Evolutionary conservation across 92 coral and sea anemone species (phyloP).

Genomic region (Actinostola sp.): DNA sequence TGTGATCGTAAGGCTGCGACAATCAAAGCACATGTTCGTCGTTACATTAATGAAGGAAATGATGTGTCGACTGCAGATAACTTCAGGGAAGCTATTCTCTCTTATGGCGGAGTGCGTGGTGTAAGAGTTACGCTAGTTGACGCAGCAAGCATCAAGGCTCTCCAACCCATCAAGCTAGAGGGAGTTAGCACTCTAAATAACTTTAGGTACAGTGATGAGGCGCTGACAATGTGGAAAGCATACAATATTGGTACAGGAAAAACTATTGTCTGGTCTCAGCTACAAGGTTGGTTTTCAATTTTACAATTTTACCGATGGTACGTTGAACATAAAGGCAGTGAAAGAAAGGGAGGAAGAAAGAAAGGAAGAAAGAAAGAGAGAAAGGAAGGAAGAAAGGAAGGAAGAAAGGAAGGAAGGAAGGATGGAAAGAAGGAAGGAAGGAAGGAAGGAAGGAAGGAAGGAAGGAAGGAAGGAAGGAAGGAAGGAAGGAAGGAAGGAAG

Average conservation of each 20-base stretch:
- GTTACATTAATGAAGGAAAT: background rate
- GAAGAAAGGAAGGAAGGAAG: too few relatives aligned
- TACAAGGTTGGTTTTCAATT: too few relatives aligned
- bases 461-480: constrained; percentile 10
- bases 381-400: too few relatives aligned
- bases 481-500: constrained; percentile 7
- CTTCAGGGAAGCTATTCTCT: background rate
- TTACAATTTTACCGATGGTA: too few relatives aligned
- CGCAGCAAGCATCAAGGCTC: background rate
- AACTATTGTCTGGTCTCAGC: background rate
- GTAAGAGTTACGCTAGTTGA: constrained; percentile 1
- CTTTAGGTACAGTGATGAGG: background rate
- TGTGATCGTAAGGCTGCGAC: constrained; percentile 37
- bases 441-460: background rate
- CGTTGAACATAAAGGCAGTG: too few relatives aligned
- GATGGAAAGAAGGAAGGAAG: background rate
- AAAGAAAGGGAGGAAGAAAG: too few relatives aligned
- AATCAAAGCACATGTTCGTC: constrained; percentile 21
- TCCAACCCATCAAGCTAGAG: background rate
- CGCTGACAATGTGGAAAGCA: constrained; percentile 2
- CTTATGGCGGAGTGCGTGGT: constrained; percentile 13
- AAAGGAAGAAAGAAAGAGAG: too few relatives aligned
- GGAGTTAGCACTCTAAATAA: constrained; percentile 5
- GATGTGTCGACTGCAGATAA: constrained; percentile 1
- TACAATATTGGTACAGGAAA: constrained; percentile 5